These are phyloP conservation scores for Chrysina gloriosa DNA, from an alignment of 2,888 invertebrate species.

Conservation along the genomic window DNA sequence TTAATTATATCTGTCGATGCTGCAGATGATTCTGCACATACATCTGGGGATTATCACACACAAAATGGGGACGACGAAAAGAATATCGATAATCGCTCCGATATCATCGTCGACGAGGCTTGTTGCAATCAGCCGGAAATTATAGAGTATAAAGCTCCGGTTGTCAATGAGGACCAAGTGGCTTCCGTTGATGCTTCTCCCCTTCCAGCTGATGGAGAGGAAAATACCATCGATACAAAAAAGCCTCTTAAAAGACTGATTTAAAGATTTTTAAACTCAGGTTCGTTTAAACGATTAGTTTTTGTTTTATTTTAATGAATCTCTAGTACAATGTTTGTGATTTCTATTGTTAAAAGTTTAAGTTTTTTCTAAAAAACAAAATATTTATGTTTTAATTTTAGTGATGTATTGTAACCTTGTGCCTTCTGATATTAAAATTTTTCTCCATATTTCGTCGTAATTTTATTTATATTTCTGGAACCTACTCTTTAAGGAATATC, in stretches of 20 bases:
- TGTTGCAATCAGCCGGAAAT: background rate
- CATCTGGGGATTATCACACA: background rate
- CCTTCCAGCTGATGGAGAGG: background rate
- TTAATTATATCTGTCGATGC: too few relatives aligned
- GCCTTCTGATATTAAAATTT: constrained; percentile 20
- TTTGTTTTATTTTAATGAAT: constrained; percentile 12
- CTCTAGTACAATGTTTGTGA: constrained; percentile 36
- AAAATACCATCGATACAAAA: background rate
- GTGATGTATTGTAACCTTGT: constrained; percentile 20
- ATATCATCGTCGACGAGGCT: background rate
- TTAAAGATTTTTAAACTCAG: constrained; percentile 14
- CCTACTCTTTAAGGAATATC: too few relatives aligned
- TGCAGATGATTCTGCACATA: background rate
- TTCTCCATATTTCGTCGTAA: background rate
- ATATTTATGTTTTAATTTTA: constrained; percentile 8
- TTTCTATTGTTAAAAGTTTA: constrained; percentile 23
- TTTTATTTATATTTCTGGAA: background rate
- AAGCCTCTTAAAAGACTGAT: constrained; percentile 11
- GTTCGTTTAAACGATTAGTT: constrained; percentile 3
- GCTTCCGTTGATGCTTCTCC: background rate
- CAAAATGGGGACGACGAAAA: background rate
- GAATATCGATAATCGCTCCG: background rate
- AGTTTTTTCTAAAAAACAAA: background rate
- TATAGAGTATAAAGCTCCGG: background rate
- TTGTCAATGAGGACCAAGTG: too few relatives aligned